Base-by-base conservation (phyloP, 2,888 invertebrate genomes). In the Drosophila lacicola region DNA sequence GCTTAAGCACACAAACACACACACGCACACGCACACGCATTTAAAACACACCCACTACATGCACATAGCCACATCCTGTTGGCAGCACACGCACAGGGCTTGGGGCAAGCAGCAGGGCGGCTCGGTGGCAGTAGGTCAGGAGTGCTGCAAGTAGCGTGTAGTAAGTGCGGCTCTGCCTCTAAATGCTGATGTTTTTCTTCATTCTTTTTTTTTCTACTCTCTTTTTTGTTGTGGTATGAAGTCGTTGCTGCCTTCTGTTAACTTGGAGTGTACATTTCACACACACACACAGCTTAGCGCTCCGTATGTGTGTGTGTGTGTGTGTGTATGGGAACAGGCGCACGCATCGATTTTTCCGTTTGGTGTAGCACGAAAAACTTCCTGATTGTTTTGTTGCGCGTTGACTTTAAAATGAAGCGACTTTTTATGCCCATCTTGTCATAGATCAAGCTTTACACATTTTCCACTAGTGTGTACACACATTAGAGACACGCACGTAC, bases 281-380 rank as follows among this genome's bases (percentile, higher is more conserved):
- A 77, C 56, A 64, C 62, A 47, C 58, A 33, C 41, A 42, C 9
- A 56, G 36, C 17, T 55, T 51, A 64, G 56, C n/a, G 25, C 10
- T 36, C 8, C 17, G 2, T 55, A 9, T 54, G n/a, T 42, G 25
- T 58, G 49, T 46, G 19, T 57, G 67, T 74, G 62, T 62, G 33
- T 45, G 37, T 63, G 55, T 70, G 46, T 86, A 67, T 67, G 69
- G 65, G 51, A 80, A 80, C 63, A 80, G 84, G 80, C 83, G 71
- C 83, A 83, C 84, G 84, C 90, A 84, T 84, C 84, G 84, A 84
- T 84, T 84, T 84, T 84, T 84, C 89, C 88, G 82, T 87, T 83
- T 82, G 70, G 83, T 74, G 73, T 87, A 87, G 71, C 82, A 82
- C 77, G 64, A 76, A 81, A 78, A 89, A 77, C 84, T 85, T 85